A percentile compares a stretch with the other conserved stretches of the same genome.
These are phyloP conservation scores for Caenorhabditis virilis DNA, from an alignment of 2,888 invertebrate species.

Conservation along the genomic window DNA sequence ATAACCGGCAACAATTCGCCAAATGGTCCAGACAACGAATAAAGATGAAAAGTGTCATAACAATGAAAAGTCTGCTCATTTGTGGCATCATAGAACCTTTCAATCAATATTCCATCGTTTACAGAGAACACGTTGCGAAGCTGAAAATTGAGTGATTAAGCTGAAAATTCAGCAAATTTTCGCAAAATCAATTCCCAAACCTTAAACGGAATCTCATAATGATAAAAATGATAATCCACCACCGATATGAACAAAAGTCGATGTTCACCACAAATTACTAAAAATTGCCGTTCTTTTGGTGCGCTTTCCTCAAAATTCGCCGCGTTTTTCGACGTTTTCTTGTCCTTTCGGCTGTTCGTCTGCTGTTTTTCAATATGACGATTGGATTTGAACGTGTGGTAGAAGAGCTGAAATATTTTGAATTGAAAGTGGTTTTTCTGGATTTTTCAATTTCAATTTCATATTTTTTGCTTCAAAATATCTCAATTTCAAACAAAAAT, in stretches of 20 bases:
- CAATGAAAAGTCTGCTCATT: conserved; percentile 11
- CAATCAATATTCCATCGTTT: conserved; percentile 15
- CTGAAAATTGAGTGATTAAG: no score
- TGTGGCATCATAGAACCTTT: conserved; percentile 26
- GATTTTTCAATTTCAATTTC: neutral
- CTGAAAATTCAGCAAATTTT: neutral
- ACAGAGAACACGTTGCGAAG: conserved; percentile 28
- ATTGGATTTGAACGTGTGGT: no score
- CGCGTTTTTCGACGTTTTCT: neutral
- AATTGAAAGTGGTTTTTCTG: neutral
- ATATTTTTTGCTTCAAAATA: neutral
- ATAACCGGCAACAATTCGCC: conserved; percentile 50
- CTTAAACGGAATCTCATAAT: conserved; percentile 50
- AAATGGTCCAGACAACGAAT: conserved; percentile 48
- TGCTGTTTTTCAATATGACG: no score
- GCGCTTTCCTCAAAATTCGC: neutral
- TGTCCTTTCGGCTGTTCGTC: no score
- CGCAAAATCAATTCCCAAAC: conserved; percentile 5
- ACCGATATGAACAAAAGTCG: conserved; percentile 31
- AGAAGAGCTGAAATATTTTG: no score
- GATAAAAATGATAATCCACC: conserved; percentile 36
- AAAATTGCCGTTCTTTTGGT: conserved; percentile 25
- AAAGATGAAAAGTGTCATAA: conserved; percentile 40
- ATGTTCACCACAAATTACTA: conserved; percentile 47
- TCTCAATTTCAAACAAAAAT: no score